Evolutionary conservation across 2,888 invertebrate genomes (phyloP).

Genomic region (Mythimna albipuncta): DNA sequence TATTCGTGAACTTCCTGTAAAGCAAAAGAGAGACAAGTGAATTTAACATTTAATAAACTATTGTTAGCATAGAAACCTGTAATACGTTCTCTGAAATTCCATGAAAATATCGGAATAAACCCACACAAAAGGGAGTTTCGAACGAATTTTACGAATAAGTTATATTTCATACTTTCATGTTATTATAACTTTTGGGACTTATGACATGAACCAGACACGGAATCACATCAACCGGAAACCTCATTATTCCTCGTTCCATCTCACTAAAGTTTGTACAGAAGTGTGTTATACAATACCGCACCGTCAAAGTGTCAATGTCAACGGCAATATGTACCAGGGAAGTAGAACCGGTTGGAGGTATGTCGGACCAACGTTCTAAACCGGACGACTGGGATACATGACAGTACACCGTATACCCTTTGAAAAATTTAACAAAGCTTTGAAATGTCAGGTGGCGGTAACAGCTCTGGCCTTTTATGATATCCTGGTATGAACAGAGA

Average conservation of each 20-base stretch:
- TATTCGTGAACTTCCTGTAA: not conserved
- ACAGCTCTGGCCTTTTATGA: slow-evolving; percentile 21
- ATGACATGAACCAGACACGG: not conserved
- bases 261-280: slow-evolving; percentile 19
- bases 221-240: slow-evolving; percentile 1
- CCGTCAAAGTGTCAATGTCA: slow-evolving; percentile 40
- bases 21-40: not conserved
- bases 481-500: slow-evolving; percentile 20
- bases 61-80: not conserved
- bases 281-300: slow-evolving; percentile 15
- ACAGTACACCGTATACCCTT: slow-evolving; percentile 18
- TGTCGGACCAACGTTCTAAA: slow-evolving; percentile 8
- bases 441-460: slow-evolving; percentile 15
- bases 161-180: not conserved
- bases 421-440: slow-evolving; percentile 48
- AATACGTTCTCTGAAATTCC: not conserved
- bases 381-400: not conserved
- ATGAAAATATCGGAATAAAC: not conserved
- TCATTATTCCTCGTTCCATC: slow-evolving; percentile 7
- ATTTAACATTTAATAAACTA: not conserved
- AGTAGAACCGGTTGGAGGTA: slow-evolving; percentile 12
- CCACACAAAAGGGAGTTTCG: not conserved
- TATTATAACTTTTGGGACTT: slow-evolving; percentile 13
- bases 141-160: not conserved
- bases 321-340: slow-evolving; percentile 22